These are phyloP conservation scores for Pissodes strobi DNA, from an alignment of 1,140 invertebrate species.

Conservation along the genomic window DNA sequence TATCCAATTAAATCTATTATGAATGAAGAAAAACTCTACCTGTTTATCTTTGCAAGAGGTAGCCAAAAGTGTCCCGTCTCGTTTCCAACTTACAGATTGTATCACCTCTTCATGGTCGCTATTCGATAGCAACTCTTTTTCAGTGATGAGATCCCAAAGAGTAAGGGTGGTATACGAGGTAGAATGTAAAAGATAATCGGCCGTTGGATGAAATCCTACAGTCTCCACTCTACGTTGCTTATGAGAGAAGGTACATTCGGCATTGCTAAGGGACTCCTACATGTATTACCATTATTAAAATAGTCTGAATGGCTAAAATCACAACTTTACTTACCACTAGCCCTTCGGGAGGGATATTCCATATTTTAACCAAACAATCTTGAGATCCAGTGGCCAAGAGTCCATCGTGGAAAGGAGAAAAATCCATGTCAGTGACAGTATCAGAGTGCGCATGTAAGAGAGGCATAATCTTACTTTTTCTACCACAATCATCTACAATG, in stretches of 20 bases:
- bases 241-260: conserved; percentile 80
- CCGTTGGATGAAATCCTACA: conserved; percentile 83
- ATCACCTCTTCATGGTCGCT: conserved; percentile 81
- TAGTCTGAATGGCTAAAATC: not conserved
- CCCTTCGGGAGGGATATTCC: conserved; percentile 81
- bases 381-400: conserved; percentile 87
- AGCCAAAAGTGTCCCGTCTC: conserved; percentile 75
- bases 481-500: conserved; percentile 75
- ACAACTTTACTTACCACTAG: conserved; percentile 61
- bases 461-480: conserved; percentile 84
- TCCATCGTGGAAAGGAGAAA: conserved; percentile 93
- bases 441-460: conserved; percentile 83
- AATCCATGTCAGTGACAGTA: conserved; percentile 92
- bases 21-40: conserved; percentile 33
- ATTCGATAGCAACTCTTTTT: conserved; percentile 80
- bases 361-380: conserved; percentile 87
- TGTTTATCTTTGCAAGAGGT: conserved; percentile 83
- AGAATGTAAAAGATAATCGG: conserved; percentile 82
- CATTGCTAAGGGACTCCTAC: conserved; percentile 74
- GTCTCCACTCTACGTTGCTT: conserved; percentile 82
- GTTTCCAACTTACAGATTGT: conserved; percentile 83
- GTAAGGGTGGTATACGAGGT: conserved; percentile 79
- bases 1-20: too few relatives aligned
- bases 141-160: conserved; percentile 84
- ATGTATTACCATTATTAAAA: not conserved